Base-by-base conservation (phyloP, 2,888 invertebrate genomes). In the Campoplex capitator region DNA sequence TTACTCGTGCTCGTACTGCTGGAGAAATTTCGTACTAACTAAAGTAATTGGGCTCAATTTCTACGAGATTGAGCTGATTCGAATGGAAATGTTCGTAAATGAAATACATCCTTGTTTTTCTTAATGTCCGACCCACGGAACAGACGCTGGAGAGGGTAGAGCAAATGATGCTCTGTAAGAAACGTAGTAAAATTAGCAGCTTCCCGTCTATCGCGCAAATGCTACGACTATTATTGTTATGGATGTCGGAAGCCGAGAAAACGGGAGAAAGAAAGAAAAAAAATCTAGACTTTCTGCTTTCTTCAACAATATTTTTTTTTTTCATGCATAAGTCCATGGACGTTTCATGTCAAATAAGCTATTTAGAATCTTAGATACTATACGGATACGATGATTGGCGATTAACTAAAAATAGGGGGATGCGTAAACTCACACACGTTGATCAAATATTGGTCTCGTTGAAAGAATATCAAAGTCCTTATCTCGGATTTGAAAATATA, bases 181-280 rank as follows among this genome's bases (percentile, higher is more conserved):
- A 74, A 28, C 65, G 38, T 73, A 58, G 51, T 73, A 67, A 74
- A 81, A 81, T 81, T 81, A 81, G 73, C 54, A 65, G 67, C 65
- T 65, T 81, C 45, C 54, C 65, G 81, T 81, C 54, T 73, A 32
- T 18, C 65, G 54, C 74, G 67, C 74, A 42, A 81, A 28, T 28
- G 28, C 23, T 54, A 81, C 51, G 81, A 74, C 35, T 51, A 42
- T 67, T 67, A 51, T 81, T 54, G 23, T 74, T 80, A 8, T 9
- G 51, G 32, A n/a, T 54, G 42, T 9, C 70, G 65, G 51, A 51
- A 51, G 51, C 32, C 18, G 35, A 51, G 51, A 35, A 35, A 51
- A 32, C 67, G 48, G 16, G 2, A 58, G 2, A 58, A 13, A 13
- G 42, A 58, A n/a, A 13, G 8, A 32, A 3, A 73, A 73, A 71